Conservation (phyloP, 2,797 vertebrate species). For the Syndactyla subalaris region DNA sequence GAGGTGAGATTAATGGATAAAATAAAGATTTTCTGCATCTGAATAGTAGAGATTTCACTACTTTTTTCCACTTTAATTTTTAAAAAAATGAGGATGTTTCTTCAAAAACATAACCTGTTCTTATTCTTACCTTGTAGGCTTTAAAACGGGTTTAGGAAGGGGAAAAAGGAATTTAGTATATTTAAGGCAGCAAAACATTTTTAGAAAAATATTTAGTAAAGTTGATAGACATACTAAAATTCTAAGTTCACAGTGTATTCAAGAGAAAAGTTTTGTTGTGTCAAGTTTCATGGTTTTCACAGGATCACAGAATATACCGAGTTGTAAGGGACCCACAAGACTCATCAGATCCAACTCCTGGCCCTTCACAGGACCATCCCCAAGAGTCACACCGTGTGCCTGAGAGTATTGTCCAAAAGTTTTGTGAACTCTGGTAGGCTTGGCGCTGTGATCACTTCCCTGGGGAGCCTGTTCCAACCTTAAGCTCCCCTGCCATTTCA, state of each 20-base stretch:
- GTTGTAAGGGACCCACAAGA: not conserved
- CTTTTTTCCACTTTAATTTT: not conserved
- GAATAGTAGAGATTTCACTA: not conserved
- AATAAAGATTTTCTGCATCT: not conserved
- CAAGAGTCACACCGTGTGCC: not conserved
- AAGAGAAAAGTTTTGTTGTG: not conserved
- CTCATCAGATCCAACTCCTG: not conserved
- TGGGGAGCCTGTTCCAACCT: not conserved
- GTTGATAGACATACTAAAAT: not conserved
- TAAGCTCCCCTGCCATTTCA: not conserved
- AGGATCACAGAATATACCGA: not conserved
- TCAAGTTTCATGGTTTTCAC: not conserved
- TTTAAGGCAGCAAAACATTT: not conserved
- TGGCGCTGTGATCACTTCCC: not conserved
- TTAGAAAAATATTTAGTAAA: not conserved
- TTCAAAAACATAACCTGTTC: not conserved
- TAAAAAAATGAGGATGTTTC: not conserved
- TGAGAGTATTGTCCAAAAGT: not conserved
- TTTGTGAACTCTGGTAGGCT: not conserved
- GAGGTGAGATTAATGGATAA: not conserved
- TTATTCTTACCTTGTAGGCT: not conserved
- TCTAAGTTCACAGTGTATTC: not conserved
- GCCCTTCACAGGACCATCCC: no score
- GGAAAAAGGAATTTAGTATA: not conserved
- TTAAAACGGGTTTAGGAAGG: not conserved